Conservation (phyloP, 2,113 vertebrate genomes). For the Parus major region DNA sequence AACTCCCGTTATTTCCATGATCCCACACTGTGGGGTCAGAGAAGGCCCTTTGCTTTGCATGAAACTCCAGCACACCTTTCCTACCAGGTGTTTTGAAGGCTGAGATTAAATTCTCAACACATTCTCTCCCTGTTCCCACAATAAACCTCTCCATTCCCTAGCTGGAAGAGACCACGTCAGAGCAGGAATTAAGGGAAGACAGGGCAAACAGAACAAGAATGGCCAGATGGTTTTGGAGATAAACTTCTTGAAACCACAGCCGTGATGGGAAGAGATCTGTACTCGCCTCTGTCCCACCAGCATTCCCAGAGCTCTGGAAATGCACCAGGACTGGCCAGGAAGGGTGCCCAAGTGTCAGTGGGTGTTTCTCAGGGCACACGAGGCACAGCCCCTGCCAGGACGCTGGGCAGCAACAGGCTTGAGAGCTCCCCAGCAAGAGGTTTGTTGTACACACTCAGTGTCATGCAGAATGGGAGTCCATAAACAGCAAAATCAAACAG, state of each 20-base stretch:
- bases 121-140: neutral
- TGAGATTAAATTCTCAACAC: neutral
- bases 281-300: neutral
- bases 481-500: neutral
- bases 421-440: accelerated
- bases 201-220: neutral
- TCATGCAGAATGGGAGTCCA: neutral
- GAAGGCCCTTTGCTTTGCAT: neutral
- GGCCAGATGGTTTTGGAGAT: neutral
- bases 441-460: accelerated
- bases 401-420: neutral
- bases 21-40: neutral
- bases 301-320: neutral
- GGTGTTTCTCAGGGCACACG: neutral
- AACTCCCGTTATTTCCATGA: neutral
- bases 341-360: neutral
- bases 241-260: neutral
- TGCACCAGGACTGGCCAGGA: accelerated
- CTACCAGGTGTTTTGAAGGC: neutral
- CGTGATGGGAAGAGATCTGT: accelerated
- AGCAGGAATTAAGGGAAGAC: neutral
- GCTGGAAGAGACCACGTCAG: neutral
- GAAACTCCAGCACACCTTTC: neutral
- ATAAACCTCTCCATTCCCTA: neutral
- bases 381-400: neutral